Conservation (phyloP, 2,797 vertebrate species). For the Hybognathus amarus region DNA sequence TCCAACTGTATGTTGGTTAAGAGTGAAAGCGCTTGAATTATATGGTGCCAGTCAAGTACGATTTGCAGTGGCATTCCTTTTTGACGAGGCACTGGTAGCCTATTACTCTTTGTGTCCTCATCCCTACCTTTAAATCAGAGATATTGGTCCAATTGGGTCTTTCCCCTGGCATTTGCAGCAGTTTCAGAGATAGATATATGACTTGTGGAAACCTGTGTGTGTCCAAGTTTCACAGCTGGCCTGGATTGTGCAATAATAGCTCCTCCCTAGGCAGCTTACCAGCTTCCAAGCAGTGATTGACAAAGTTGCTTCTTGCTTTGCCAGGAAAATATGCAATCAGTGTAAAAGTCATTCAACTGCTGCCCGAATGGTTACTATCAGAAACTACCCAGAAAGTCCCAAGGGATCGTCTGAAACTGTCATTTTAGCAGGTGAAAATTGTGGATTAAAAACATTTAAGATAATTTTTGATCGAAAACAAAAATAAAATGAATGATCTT, state of each 20-base stretch:
- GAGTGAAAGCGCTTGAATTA: no score
- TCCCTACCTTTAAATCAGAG: not conserved
- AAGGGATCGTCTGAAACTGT: not conserved
- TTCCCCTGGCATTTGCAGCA: not conserved
- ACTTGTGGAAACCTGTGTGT: not conserved
- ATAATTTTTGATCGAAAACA: not conserved
- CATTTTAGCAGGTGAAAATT: constrained; percentile 6
- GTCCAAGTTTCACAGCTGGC: constrained; percentile 16
- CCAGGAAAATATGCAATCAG: not conserved
- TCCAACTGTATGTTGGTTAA: no score
- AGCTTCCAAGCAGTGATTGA: not conserved
- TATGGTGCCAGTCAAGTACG: no score
- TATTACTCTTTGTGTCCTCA: not conserved
- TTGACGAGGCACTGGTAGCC: not conserved
- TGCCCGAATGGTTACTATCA: not conserved
- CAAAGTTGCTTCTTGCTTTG: not conserved
- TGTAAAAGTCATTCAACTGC: not conserved
- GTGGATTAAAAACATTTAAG: not conserved
- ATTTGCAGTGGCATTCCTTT: not conserved
- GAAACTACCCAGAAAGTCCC: not conserved
- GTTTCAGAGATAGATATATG: not conserved
- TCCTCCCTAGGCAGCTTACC: not conserved
- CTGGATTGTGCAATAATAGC: not conserved
- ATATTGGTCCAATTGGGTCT: not conserved
- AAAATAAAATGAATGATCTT: not conserved